phyloP scores from a whole-genome alignment of 2,113 vertebrate genomes.

The Myanophis thanlyinensis region DNA sequence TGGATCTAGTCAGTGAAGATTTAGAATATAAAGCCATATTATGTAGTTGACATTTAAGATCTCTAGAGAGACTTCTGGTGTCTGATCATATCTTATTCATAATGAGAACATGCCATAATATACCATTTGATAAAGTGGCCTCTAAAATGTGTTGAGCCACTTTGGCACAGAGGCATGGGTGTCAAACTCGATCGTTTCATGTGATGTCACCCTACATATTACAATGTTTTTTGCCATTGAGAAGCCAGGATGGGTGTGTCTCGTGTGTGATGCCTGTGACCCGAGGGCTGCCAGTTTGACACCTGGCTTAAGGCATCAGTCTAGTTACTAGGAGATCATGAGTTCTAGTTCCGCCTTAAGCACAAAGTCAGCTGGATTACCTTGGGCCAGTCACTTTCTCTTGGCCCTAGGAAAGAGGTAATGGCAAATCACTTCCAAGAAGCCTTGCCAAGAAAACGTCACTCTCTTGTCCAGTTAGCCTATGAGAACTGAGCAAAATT shows the following conservation, averaged over 20 bases:
- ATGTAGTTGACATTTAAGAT: neutral
- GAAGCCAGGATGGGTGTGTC: too few species aligned
- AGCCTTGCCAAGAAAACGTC: neutral
- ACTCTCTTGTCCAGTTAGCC: neutral
- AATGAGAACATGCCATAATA: neutral
- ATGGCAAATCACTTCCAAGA: neutral
- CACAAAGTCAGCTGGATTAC: neutral
- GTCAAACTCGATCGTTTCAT: too few species aligned
- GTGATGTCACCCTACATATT: too few species aligned
- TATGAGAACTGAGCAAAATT: neutral
- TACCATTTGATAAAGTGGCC: neutral
- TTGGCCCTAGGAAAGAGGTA: neutral
- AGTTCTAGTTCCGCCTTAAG: neutral
- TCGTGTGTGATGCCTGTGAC: too few species aligned
- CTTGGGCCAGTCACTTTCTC: neutral
- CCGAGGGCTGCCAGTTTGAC: too few species aligned
- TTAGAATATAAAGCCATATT: neutral
- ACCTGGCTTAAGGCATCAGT: too few species aligned
- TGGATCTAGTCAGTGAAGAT: neutral
- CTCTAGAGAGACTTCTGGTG: neutral
- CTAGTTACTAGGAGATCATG: neutral
- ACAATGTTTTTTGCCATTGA: too few species aligned
- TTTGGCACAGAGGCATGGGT: neutral
- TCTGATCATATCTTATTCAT: neutral
- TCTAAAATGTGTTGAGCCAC: neutral